Base-by-base conservation (phyloP, 2,888 invertebrate species). In the Malthinus seriepunctatus region DNA sequence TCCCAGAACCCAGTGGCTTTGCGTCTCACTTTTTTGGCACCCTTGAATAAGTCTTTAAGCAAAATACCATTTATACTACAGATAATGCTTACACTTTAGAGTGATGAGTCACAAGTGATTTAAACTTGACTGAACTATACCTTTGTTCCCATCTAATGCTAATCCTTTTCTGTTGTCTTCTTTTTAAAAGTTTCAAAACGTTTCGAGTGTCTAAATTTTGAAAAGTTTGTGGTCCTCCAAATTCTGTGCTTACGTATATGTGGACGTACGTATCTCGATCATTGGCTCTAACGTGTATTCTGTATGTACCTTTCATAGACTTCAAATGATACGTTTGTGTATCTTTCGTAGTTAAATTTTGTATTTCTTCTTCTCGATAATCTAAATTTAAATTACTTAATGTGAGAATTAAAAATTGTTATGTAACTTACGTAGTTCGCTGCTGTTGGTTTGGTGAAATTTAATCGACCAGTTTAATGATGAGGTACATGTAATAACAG, bases 91-190 rank as follows among this genome's bases (percentile, higher is more conserved):
- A n/a, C n/a, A n/a, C n/a, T n/a, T n/a, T n/a, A n/a, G n/a, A n/a
- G n/a, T n/a, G n/a, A n/a, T n/a, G n/a, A n/a, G n/a, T n/a, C n/a
- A n/a, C n/a, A n/a, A n/a, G n/a, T n/a, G n/a, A n/a, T 23, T 23
- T 23, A 5, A 5, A 23, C 23, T 3, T 23, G 23, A 3, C 23
- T 5, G 23, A 23, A 23, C 23, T 68, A 64, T 72, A 78, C 78
- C 77, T 78, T 49, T 73, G 72, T 51, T 76, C 73, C 78, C 78
- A 78, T 62, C 71, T 70, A 11, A 76, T 67, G 8, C 73, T 75
- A 38, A 77, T 59, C 38, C 71, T 68, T 60, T 68, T 73, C 51
- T 69, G 67, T 49, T 71, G 67, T 51, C 73, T 73, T 44, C 71
- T 63, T 54, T 70, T 71, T 42, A 73, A 65, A n/a, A 77, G 51